Conservation (phyloP, 2,888 invertebrate genomes). For the Spilarctia lutea region DNA sequence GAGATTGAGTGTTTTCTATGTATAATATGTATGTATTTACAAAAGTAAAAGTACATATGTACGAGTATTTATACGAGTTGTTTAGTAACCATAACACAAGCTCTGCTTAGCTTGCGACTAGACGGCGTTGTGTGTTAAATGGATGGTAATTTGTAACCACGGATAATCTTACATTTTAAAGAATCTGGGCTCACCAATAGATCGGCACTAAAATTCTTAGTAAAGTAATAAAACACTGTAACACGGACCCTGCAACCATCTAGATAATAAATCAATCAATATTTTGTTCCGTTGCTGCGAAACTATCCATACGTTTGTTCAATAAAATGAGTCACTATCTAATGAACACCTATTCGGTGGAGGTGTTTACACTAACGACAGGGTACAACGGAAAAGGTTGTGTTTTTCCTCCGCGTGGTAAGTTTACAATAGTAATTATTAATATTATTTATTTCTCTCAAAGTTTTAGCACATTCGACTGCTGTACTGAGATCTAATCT, state of each 20-base stretch:
- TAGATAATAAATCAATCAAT: constrained; percentile 26
- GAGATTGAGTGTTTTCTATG: no score
- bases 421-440: not conserved
- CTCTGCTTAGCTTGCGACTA: no score
- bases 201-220: not conserved
- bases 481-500: no score
- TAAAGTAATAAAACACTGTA: not conserved
- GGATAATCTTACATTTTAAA: not conserved
- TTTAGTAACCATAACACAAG: no score
- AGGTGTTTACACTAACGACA: not conserved
- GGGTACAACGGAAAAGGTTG: not conserved
- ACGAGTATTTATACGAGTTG: no score
- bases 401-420: not conserved
- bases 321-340: constrained; percentile 26
- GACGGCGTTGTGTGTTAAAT: no score
- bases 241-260: constrained; percentile 8
- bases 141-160: not conserved
- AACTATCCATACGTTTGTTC: constrained; percentile 39
- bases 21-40: no score
- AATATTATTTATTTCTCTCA: not conserved
- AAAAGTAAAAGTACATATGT: no score
- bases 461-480: not conserved
- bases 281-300: constrained; percentile 23
- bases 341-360: not conserved
- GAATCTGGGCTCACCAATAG: not conserved